Base-by-base conservation (phyloP, 1,140 invertebrate genomes). In the Eriosoma lanigerum region DNA sequence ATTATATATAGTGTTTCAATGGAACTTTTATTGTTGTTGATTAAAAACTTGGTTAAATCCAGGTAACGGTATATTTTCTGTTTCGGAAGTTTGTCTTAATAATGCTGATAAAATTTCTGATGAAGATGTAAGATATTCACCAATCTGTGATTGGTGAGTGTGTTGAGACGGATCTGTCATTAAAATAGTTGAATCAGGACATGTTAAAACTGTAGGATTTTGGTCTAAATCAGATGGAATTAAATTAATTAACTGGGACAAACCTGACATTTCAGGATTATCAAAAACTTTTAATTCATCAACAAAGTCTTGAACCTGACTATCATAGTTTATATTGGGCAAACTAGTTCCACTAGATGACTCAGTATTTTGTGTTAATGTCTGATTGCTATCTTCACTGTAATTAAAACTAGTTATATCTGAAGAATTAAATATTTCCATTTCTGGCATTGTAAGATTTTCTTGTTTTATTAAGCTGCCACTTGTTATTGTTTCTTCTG, bases 21-120 rank as follows among this genome's bases (percentile, higher is more conserved):
- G 54, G 38, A 76, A 72, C 75, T 72, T 75, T 60, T 60, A 60
- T 46, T 80, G 83, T 73, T 81, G 82, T 52, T 83, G 82, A 26
- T 83, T 81, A 73, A 83, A 83, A 66, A 82, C 82, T 78, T 83
- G 83, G 62, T 81, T 82, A 58, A 83, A 83, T 10, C 82, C 56
- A 38, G 83, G 83, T 29, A 83, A 70, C 17, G 83, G 78, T 32
- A 81, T 80, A 21, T 80, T 80, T 46, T 66, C 80, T 6, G 82
- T 64, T 70, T 82, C 81, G 10, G 81, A 76, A 54, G 80, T 73
- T 24, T 70, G 46, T 56, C 82, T 26, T 21, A 82, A 81, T 15
- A 56, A 24, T 19, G 82, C 48, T 1, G 73, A 81, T 2, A 82
- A 15, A 68, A 81, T 81, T 29, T 82, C 82, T 12, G 62, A 46